These are phyloP conservation scores for Junco hyemalis DNA, from an alignment of 2,113 vertebrate genomes.

Conservation along the genomic window DNA sequence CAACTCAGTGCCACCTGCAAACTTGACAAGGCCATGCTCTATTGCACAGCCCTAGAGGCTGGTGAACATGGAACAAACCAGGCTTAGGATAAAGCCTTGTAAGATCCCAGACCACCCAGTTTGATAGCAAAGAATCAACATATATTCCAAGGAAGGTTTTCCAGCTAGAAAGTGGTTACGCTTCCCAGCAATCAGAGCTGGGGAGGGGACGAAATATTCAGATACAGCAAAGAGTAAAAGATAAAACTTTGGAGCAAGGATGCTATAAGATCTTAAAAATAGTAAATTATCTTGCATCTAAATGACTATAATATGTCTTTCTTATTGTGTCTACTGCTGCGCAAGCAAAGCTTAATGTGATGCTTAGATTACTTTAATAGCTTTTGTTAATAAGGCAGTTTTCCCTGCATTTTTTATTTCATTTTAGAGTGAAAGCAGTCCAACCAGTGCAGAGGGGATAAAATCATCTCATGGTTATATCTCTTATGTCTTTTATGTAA, in stretches of 20 bases:
- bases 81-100: background rate
- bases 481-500: constrained; percentile 18
- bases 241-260: constrained; percentile 6
- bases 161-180: background rate
- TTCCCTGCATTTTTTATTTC: constrained; percentile 54
- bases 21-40: background rate
- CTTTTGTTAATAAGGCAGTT: constrained; percentile 74
- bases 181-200: background rate
- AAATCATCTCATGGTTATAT: background rate
- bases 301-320: constrained; percentile 70
- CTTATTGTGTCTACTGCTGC: constrained; percentile 69
- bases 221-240: background rate
- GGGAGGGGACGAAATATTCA: background rate
- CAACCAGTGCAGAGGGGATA: constrained; percentile 19
- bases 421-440: constrained; percentile 57
- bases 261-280: constrained; percentile 62
- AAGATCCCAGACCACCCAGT: background rate
- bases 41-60: background rate
- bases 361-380: constrained; percentile 75
- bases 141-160: background rate
- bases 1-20: background rate
- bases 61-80: constrained; percentile 8
- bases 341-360: constrained; percentile 74
- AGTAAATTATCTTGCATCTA: constrained; percentile 71
- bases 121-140: background rate